Evolutionary conservation across 2,888 invertebrate genomes (phyloP), one percentile per base, ranked within the genome.

Genomic region (Rhagium mordax): DNA sequence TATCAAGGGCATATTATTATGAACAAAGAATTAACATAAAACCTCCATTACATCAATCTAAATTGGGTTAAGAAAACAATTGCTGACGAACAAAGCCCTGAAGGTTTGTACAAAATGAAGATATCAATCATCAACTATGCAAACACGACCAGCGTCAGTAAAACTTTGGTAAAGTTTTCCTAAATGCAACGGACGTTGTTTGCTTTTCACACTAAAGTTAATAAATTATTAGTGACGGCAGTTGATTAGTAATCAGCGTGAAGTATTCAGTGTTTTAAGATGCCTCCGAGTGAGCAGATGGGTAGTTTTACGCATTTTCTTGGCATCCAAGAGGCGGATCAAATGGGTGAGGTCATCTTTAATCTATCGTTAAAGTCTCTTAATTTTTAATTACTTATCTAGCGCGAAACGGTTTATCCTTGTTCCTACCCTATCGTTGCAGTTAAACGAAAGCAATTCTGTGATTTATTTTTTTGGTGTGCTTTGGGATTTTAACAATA

Each of bases 361-460:
- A 51, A 73, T 65, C 57, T 60, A 74, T 71, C 76, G 20, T 76
- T 74, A 64, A 78, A 74, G 62, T 78, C 71, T 57, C 71, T 61
- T 57, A 55, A 47, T 64, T 67, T 57, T 65, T 41, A 71, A 59
- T 47, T 24, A 24, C 3, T 24, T 24, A 4, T 24, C 6, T 4
- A 24, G 24, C 24, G 6, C 6, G 3, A 24, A 3, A 4, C 24
- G 6, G 3, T 24, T 4, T 24, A 24, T 24, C 6, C 3, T 24
- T n/a, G n/a, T n/a, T n/a, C n/a, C n/a, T n/a, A n/a, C n/a, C n/a
- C n/a, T n/a, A n/a, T n/a, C n/a, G n/a, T n/a, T n/a, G n/a, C n/a
- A n/a, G n/a, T n/a, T n/a, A n/a, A n/a, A n/a, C n/a, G n/a, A n/a
- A n/a, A n/a, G n/a, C n/a, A n/a, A n/a, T n/a, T n/a, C n/a, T n/a